Evolutionary conservation across 2,113 vertebrate species (phyloP).

Genomic region (Callipepla californica): DNA sequence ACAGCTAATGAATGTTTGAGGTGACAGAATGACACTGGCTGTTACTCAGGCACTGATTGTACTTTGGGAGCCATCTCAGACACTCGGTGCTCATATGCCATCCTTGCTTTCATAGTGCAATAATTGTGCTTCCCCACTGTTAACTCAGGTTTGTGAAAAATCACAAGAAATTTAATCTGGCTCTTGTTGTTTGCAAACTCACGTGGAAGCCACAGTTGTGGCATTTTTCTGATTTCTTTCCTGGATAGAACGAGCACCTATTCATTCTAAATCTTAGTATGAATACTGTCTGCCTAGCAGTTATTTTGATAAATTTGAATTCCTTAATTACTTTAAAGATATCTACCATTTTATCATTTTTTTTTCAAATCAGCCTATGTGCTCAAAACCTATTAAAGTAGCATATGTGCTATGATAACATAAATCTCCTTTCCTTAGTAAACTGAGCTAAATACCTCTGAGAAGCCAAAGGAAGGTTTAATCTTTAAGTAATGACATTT

Average conservation of each 20-base stretch:
- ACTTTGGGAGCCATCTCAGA: neutral
- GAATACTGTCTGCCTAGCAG: neutral
- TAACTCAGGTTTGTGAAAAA: neutral
- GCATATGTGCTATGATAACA: neutral
- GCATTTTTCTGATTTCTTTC: neutral
- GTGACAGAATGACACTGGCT: neutral
- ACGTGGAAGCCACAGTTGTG: neutral
- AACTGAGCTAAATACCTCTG: neutral
- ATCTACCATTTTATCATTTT: neutral
- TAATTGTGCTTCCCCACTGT: neutral
- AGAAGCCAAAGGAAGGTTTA: conserved; percentile 9
- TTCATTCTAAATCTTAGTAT: neutral
- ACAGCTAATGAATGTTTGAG: neutral
- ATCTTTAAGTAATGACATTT: neutral
- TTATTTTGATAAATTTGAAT: neutral
- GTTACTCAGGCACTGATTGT: neutral
- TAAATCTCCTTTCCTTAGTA: neutral
- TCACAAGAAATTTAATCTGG: neutral
- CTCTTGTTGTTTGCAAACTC: neutral
- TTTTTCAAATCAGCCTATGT: neutral
- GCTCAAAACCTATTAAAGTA: neutral
- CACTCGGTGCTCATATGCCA: neutral
- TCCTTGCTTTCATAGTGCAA: neutral
- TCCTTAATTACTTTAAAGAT: neutral
- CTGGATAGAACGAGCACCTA: neutral